Base-by-base conservation (phyloP, 2,797 vertebrate species). In the Cirrhinus molitorella region DNA sequence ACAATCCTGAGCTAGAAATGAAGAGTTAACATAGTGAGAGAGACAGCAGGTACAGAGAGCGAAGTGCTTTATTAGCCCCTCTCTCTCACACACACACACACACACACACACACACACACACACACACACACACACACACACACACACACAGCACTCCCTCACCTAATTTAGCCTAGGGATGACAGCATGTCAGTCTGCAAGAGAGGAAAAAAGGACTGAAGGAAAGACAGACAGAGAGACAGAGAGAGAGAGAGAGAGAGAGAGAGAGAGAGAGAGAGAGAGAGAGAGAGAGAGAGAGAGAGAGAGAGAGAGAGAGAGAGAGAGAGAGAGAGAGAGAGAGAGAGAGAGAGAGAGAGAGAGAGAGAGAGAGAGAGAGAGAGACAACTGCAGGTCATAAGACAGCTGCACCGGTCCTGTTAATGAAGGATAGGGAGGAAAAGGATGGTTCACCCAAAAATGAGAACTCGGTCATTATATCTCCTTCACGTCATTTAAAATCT, bases 121-220 rank as follows among this genome's bases (percentile, higher is more conserved):
- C 5, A 9, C 37, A 3, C 37, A 65, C 23, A 23, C 37, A 23
- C 73, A 51, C 5, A 55, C 57, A 47, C 19, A 65, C 23, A 61
- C 19, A 66, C 43, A 74, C 23, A 67, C 1, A 13, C 17, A 45
- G 31, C 34, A 28, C 25, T 21, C 5, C 16, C 90, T 90, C 89
- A 91, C 79, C 83, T 89, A 91, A 88, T 93, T 91, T 91, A 90
- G 84, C 88, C 87, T 85, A 87, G 88, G 91, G 92, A 92, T 90
- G 83, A 89, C 90, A 91, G 70, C 78, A 88, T 76, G 79, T 89
- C 85, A 88, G 86, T 73, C 49, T 81, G 85, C 77, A 77, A 19
- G 40, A 79, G 85, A 53, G n/a, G 3, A 55, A 10, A 23, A n/a
- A 45, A 8, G 43, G 14, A 40, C 61, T 40, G 37, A 61, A 17